Percentiles rank a stretch among this genome's conserved stretches.
These are phyloP conservation scores for Hydrocynus forskahlii DNA, from an alignment of 2,797 vertebrate species.

Conservation along the genomic window DNA sequence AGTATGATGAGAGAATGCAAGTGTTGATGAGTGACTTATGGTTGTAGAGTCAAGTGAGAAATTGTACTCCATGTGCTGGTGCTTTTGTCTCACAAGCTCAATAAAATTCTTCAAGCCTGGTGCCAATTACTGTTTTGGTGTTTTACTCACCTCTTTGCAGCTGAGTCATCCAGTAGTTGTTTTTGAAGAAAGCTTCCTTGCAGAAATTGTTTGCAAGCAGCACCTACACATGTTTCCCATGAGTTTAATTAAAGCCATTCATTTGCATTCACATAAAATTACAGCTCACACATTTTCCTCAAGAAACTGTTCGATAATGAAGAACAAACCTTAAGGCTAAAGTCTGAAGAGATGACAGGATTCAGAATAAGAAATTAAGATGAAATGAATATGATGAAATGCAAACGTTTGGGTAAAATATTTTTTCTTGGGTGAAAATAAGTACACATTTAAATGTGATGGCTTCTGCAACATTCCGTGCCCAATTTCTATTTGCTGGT, in stretches of 20 bases:
- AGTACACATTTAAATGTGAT: too few species aligned
- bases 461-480: too few species aligned
- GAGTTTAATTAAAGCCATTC: slow-evolving; percentile 7
- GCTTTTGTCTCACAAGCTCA: slow-evolving; percentile 62
- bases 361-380: too few species aligned
- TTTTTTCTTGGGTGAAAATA: too few species aligned
- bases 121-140: slow-evolving; percentile 65
- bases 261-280: not conserved
- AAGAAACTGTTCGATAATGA: too few species aligned
- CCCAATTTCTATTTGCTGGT: too few species aligned
- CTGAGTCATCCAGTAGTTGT: slow-evolving; percentile 85
- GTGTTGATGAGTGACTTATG: slow-evolving; percentile 48
- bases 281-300: too few species aligned
- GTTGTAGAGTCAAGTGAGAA: slow-evolving; percentile 57
- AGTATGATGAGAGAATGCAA: slow-evolving; percentile 45
- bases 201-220: slow-evolving; percentile 92
- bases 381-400: too few species aligned
- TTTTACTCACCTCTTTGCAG: slow-evolving; percentile 87
- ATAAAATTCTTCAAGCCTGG: slow-evolving; percentile 63
- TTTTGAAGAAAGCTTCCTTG: slow-evolving; percentile 85
- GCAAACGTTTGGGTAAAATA: too few species aligned
- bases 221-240: slow-evolving; percentile 74
- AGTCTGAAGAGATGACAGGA: too few species aligned
- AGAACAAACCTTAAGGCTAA: too few species aligned
- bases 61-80: slow-evolving; percentile 68